Conservation (phyloP, 2,888 invertebrate genomes). For the Tipula unca region DNA sequence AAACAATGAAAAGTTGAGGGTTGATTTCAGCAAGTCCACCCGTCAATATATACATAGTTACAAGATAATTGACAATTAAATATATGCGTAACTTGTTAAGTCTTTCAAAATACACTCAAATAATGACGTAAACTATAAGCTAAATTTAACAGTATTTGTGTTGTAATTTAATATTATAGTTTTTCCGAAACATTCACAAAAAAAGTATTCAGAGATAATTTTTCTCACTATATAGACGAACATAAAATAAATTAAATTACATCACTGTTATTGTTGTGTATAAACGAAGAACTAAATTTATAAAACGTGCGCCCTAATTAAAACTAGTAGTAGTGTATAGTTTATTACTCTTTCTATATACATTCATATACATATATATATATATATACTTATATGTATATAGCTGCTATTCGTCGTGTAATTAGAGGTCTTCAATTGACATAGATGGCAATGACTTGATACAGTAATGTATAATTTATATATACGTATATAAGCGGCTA, state of each 20-base stretch:
- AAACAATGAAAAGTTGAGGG: no score
- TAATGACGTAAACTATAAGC: not conserved
- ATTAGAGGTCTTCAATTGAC: not conserved
- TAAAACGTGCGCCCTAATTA: not conserved
- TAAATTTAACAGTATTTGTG: not conserved
- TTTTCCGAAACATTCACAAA: not conserved
- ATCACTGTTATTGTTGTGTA: not conserved
- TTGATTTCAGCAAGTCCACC: no score
- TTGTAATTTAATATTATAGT: not conserved
- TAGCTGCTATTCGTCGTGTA: not conserved
- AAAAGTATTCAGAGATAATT: not conserved
- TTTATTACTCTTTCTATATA: not conserved
- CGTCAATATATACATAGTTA: no score
- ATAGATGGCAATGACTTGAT: not conserved
- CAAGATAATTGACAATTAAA: no score
- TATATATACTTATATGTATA: no score
- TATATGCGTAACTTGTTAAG: no score
- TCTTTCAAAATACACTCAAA: no score
- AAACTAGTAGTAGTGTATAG: not conserved
- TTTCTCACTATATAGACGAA: not conserved
- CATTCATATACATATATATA: no score
- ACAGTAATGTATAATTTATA: not conserved
- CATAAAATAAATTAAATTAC: not conserved
- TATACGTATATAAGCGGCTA: no score
- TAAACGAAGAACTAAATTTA: not conserved